Evolutionary conservation across 2,797 vertebrate genomes (phyloP), one percentile per base, ranked within the genome.

Genomic region (Trichosurus vulpecula): DNA sequence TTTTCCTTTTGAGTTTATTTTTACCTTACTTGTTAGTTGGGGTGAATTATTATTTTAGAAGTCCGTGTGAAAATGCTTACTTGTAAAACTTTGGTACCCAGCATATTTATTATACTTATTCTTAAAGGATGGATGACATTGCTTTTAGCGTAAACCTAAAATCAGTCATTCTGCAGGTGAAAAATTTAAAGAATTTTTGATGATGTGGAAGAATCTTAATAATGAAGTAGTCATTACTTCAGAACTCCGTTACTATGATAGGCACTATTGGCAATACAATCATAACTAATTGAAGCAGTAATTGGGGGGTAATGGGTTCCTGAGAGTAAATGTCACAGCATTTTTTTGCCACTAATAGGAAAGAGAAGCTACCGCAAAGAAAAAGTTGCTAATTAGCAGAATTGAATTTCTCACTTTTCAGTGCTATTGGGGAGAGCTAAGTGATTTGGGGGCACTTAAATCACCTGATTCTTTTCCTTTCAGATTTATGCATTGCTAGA

Each of bases 361-460:
- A 95, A 54, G 52, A 91, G 90, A 93, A 93, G 91, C 81, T 47
- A 66, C 90, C 94, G 53, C 11, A 5, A 96, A 93, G 90, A 61
- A 95, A 91, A 97, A 97, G 95, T 96, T 97, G 52, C 93, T 95
- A 90, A 97, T 95, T 96, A 96, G 90, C 92, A 95, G 90, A 96
- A 96, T 61, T 66, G 54, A 94, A 95, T 89, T 96, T 54, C 91
- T 89, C 52, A 91, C 81, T 57, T 54, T 92, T 51, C 53, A 51
- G 90, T 58, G 91, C 90, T 95, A 94, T 90, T 96, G 74, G 22
- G 92, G 95, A 95, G 41, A 96, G 90, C 90, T 92, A 97, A 58
- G n/a, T 95, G 94, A 96, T 97, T 97, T 97, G 93, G 92, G 30
- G 12, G 47, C 35, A 12, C 54, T 81, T 94, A 89, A 96, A 94